A percentile compares a stretch with the other conserved stretches of the same genome.
These are phyloP conservation scores for Mugil cephalus DNA, from an alignment of 2,113 vertebrate genomes.

Conservation along the genomic window DNA sequence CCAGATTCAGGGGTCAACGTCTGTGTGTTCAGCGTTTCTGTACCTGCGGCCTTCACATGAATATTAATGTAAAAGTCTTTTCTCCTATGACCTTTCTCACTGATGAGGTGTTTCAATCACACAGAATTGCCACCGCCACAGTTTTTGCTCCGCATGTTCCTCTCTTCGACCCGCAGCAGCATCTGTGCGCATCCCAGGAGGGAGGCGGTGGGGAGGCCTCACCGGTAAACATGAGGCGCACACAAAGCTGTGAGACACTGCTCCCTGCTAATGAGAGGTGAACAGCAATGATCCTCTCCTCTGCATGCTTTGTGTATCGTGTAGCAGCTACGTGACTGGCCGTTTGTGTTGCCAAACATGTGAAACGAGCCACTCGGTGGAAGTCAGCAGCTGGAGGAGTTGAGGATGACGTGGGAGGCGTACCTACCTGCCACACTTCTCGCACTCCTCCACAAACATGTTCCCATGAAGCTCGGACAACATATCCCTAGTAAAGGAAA, in stretches of 20 bases:
- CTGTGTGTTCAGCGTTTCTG: background rate
- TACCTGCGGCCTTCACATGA: background rate
- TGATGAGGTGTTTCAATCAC: background rate
- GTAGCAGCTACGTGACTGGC: background rate
- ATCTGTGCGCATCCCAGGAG: slow-evolving; percentile 7
- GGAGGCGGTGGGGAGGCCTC: background rate
- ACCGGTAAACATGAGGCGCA: background rate
- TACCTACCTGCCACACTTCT: slow-evolving; percentile 95
- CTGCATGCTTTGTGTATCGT: background rate
- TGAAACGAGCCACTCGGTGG: background rate
- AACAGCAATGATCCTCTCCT: background rate
- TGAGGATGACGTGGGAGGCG: background rate
- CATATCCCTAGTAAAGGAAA: slow-evolving; percentile 85
- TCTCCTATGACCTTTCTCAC: background rate
- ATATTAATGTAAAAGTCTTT: slow-evolving; percentile 2
- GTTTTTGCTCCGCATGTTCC: background rate
- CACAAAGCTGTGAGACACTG: background rate
- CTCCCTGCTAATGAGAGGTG: background rate
- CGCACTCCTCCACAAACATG: slow-evolving; percentile 98
- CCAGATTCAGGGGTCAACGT: background rate
- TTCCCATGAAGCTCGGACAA: slow-evolving; percentile 97
- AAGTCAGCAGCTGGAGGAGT: background rate
- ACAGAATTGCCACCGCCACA: background rate
- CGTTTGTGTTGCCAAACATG: background rate
- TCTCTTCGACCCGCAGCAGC: background rate